Percentiles rank a stretch among this genome's conserved stretches.
Evolutionary conservation across 2,797 vertebrate genomes (phyloP).

Genomic region (Coreius guichenoti): DNA sequence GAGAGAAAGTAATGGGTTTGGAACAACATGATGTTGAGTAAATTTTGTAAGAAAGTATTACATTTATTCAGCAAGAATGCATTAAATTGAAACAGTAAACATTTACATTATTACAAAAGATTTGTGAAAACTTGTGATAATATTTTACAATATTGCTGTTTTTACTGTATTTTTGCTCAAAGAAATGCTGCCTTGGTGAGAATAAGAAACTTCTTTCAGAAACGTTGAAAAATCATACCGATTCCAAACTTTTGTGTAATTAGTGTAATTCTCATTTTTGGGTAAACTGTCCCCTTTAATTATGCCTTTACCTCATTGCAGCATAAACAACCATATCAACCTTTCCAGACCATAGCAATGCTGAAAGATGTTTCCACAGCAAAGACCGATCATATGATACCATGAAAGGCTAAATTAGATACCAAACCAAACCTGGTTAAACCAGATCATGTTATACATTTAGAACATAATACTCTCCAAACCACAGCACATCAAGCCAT

Average conservation of each 20-base stretch:
- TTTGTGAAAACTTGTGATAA: too few species aligned
- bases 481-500: conserved; percentile 4
- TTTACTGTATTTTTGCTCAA: not conserved
- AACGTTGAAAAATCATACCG: not conserved
- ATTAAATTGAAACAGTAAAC: not conserved
- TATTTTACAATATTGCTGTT: too few species aligned
- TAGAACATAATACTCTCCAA: not conserved
- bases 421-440: conserved; percentile 11
- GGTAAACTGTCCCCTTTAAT: not conserved
- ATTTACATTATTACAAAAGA: not conserved
- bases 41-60: not conserved
- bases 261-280: not conserved
- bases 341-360: not conserved
- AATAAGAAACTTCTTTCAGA: not conserved
- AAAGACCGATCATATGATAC: conserved; percentile 7
- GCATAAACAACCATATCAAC: not conserved
- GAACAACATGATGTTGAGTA: not conserved
- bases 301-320: not conserved
- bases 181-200: not conserved
- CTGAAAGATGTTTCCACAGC: not conserved
- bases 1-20: not conserved
- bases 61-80: not conserved
- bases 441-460: conserved; percentile 15
- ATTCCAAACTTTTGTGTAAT: not conserved
- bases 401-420: conserved; percentile 1